Base-by-base conservation (phyloP, 2,113 vertebrate species). In the Bubo scandiacus region DNA sequence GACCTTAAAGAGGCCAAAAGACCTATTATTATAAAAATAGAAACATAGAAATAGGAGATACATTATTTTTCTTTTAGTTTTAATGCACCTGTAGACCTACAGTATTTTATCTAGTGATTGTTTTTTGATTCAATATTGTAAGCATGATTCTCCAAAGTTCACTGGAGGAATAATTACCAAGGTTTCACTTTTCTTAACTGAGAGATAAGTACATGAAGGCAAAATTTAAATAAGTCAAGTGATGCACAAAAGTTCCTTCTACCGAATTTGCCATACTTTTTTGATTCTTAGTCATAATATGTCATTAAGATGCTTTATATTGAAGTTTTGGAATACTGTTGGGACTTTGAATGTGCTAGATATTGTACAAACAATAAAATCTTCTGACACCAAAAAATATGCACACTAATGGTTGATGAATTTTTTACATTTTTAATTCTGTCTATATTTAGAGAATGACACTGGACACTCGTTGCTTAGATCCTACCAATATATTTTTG, bases 391-490 rank as follows among this genome's bases (percentile, higher is more conserved):
- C 4, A 49, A 72, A 80, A 90, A 59, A 49, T 65, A 43, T 7
- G 0, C 20, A 43, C 14, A 14, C 1, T 45, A 23, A n/a, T 19
- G 11, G 6, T 5, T 30, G 19, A 70, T 42, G 1, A 51, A 1
- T 25, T 74, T 81, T 45, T 45, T 3, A 0, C 22, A 32, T 16
- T 74, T 91, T 91, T 42, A 47, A 38, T 75, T 73, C 25, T 75
- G 3, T 40, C 20, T 43, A 2, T 4, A 1, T 17, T 62, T 79
- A 49, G 14, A 42, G n/a, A 74, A 9, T 55, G 67, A 8, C 27
- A 34, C 9, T 49, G 10, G 9, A 62, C 5, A 21, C 12, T 62
- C 67, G 2, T 23, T 72, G 18, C 22, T 72, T 72, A 63, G 3
- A 3, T 59, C 12, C 9, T 58, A 38, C 29, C 18, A 58, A 22